phyloP scores from a whole-genome alignment of 2,888 invertebrate species.

The Drosophila melanosoma region DNA sequence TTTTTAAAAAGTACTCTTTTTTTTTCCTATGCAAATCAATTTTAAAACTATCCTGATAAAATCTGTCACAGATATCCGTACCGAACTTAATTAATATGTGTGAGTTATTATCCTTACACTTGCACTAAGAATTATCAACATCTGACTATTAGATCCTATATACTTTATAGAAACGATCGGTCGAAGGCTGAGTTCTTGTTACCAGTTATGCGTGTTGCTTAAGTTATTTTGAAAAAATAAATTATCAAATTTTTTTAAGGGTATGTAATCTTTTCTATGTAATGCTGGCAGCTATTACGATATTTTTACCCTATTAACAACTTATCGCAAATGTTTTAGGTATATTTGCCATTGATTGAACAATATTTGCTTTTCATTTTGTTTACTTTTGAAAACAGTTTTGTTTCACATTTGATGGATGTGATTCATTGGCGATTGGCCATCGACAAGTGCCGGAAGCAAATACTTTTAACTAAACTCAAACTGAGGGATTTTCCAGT shows the following conservation, averaged over 20 bases:
- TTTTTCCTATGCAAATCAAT: background rate
- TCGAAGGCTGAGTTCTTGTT: background rate
- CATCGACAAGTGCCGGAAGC: constrained; percentile 46
- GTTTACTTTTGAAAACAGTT: background rate
- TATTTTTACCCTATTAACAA: background rate
- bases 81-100: background rate
- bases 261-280: background rate
- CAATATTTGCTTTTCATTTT: constrained; percentile 1
- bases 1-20: background rate
- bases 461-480: constrained; percentile 47
- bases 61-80: background rate
- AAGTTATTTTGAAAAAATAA: background rate
- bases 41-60: background rate
- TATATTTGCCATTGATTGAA: too few species aligned
- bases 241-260: background rate
- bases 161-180: background rate
- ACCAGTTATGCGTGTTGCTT: background rate
- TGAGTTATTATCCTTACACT: background rate
- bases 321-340: background rate
- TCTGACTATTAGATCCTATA: background rate
- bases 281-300: background rate
- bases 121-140: background rate
- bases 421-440: constrained; percentile 38
- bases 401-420: constrained; percentile 1
- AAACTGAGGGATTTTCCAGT: constrained; percentile 50